Evolutionary conservation across 2,888 invertebrate genomes (phyloP), one percentile per base, ranked within the genome.

Genomic region (Phalangium opilio): DNA sequence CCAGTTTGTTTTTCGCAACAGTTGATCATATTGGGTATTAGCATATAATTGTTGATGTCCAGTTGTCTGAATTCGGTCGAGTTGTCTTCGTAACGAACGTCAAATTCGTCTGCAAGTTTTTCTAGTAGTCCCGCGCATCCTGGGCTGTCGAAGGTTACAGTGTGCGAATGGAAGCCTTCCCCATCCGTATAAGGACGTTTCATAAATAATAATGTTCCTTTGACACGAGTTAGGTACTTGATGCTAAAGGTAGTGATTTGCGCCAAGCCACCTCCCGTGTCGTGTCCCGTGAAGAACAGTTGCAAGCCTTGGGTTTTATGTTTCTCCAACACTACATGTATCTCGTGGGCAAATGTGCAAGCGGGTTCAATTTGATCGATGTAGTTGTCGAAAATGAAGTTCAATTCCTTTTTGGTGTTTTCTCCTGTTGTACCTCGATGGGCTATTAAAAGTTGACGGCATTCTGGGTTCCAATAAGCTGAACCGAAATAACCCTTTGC

Each of bases 241-340:
- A 32, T 32, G 17, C 27, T 14, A 14, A 43, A 43, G 3, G 33
- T 15, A 14, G 43, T 43, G 17, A 43, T 43, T 14, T 5, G 17
- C 12, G 43, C 43, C 7, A 43, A 33, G 3, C 32, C 27, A 3
- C 14, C 43, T n/a, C 43, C 43, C 14, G 32, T n/a, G 3, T 21
- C 21, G 32, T 43, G 43, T n/a, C 43, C 43, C 3, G 43, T 43
- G 17, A 43, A 14, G 17, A 43, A 43, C 8, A 27, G 27, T 27
- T 27, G 27, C 27, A 27, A 8, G n/a, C 10, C n/a, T 20, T 42
- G 20, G 5, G 3, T 20, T 18, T 42, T 43, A 3, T 27, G n/a
- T 43, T 27, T 17, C 14, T 10, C 18, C 5, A 43, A 11, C 2
- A 43, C 34, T 2, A 14, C 14, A 2, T 8, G 10, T 12, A 43